These are phyloP conservation scores for Girardia tigrina DNA, from an alignment of 2,888 invertebrate species.

Conservation along the genomic window DNA sequence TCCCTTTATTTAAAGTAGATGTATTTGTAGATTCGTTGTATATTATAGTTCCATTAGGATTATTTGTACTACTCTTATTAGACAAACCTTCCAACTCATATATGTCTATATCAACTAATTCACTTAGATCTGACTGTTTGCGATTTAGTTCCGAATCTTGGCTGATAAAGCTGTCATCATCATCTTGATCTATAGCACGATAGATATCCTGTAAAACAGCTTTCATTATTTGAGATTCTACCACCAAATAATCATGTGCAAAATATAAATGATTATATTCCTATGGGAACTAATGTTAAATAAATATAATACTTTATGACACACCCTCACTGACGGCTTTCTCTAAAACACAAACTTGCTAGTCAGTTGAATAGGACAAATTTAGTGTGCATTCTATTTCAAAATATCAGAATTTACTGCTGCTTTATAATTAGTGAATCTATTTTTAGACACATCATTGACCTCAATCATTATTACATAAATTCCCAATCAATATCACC, in stretches of 20 bases:
- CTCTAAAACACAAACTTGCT: neutral
- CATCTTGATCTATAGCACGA: slow-evolving; percentile 24
- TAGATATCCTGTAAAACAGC: slow-evolving; percentile 35
- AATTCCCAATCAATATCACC: neutral
- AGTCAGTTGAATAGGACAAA: neutral
- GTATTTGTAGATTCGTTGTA: neutral
- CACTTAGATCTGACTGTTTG: slow-evolving; percentile 6
- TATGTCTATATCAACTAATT: slow-evolving; percentile 1
- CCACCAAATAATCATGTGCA: neutral
- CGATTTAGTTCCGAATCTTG: neutral
- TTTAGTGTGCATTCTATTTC: neutral
- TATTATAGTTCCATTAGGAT: neutral
- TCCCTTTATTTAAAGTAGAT: neutral
- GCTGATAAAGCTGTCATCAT: slow-evolving; percentile 20
- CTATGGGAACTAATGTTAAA: slow-evolving; percentile 6
- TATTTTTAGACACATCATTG: neutral
- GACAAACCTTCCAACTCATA: slow-evolving; percentile 20
- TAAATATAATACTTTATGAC: neutral
- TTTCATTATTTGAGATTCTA: slow-evolving; percentile 16
- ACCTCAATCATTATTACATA: neutral
- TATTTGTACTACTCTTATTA: neutral
- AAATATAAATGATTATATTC: neutral
- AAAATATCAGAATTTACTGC: slow-evolving; percentile 18
- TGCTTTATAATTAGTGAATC: slow-evolving; percentile 17
- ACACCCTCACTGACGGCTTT: slow-evolving; percentile 5